Evolutionary conservation across 2,797 vertebrate species (phyloP).

Genomic region (Gymnoscopelus microlampas): DNA sequence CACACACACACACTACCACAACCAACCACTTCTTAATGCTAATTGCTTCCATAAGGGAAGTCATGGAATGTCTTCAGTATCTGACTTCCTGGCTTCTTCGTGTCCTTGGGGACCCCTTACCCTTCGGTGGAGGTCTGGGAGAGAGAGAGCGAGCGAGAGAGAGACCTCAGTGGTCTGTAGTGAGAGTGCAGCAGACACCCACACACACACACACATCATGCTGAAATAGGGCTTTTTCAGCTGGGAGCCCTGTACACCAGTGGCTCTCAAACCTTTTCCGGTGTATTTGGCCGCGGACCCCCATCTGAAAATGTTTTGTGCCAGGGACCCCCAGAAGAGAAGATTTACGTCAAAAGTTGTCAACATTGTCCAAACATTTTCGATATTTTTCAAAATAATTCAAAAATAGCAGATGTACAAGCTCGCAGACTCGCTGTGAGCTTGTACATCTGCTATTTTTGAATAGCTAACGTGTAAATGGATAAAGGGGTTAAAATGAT

Average conservation of each 20-base stretch:
- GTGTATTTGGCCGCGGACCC: too few species aligned
- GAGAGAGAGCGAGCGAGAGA: conserved; percentile 35
- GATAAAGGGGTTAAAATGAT: too few species aligned
- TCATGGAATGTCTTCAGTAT: conserved; percentile 79
- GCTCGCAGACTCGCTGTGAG: too few species aligned
- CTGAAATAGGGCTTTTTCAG: conserved; percentile 8
- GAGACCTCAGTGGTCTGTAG: conserved; percentile 19
- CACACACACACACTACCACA: not conserved
- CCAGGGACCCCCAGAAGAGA: too few species aligned
- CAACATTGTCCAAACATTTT: too few species aligned
- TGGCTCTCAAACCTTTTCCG: not conserved
- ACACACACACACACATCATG: conserved; percentile 24
- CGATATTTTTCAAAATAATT: too few species aligned
- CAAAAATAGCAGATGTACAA: too few species aligned
- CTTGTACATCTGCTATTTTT: too few species aligned
- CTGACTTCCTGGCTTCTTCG: conserved; percentile 71
- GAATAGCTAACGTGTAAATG: too few species aligned
- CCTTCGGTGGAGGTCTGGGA: conserved; percentile 45
- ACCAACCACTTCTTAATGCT: conserved; percentile 34
- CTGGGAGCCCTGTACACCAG: too few species aligned
- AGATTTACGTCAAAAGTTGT: too few species aligned
- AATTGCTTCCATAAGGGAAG: conserved; percentile 83
- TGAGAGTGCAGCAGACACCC: conserved; percentile 23
- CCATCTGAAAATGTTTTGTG: too few species aligned
- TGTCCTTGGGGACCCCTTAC: conserved; percentile 59